These are phyloP conservation scores for Litocranius walleri DNA, from an alignment of 2,113 vertebrate species.

Conservation along the genomic window DNA sequence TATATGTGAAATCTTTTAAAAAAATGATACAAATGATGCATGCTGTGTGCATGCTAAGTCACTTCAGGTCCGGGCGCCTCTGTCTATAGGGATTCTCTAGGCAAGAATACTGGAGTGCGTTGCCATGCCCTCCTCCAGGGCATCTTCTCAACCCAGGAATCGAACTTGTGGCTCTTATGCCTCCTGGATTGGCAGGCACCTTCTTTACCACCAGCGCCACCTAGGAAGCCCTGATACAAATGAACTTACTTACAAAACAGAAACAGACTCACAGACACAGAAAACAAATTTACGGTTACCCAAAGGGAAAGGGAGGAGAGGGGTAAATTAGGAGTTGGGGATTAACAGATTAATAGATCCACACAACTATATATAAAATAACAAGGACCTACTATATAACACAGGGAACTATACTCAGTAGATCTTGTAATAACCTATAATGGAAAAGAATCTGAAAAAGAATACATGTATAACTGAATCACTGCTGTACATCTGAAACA, in stretches of 20 bases:
- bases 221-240: not conserved
- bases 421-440: not conserved
- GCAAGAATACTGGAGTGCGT: not conserved
- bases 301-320: not conserved
- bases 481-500: not conserved
- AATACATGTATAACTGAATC: not conserved
- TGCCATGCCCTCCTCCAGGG: not conserved
- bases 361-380: not conserved
- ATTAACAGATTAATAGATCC: not conserved
- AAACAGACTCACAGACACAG: not conserved
- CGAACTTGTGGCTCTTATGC: not conserved
- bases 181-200: not conserved
- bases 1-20: not conserved
- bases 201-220: not conserved
- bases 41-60: not conserved
- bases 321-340: not conserved
- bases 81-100: not conserved
- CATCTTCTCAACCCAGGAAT: not conserved
- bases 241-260: not conserved
- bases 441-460: not conserved
- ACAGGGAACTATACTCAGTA: not conserved
- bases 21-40: not conserved
- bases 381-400: not conserved
- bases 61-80: not conserved
- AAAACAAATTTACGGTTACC: not conserved